These are phyloP conservation scores for Oconnorella tubifera DNA, from an alignment of 2,888 invertebrate species.

Conservation along the genomic window DNA sequence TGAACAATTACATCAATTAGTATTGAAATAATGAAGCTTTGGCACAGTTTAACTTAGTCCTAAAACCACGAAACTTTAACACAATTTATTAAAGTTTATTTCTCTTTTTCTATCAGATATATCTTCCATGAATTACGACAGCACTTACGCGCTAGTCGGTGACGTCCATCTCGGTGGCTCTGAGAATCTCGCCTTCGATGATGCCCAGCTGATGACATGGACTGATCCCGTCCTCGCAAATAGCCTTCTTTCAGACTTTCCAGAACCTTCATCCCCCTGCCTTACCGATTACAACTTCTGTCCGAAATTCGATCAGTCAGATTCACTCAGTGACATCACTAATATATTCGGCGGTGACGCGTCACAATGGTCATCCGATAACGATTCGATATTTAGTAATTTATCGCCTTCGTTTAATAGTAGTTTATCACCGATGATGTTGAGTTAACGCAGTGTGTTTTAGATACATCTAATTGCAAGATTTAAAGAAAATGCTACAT, in stretches of 20 bases:
- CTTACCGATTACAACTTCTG: conserved; percentile 4
- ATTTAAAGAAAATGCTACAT: too few species aligned
- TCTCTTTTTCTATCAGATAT: too few species aligned
- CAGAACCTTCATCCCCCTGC: conserved; percentile 5
- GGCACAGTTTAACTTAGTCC: too few species aligned
- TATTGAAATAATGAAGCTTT: too few species aligned
- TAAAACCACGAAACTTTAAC: too few species aligned
- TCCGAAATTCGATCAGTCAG: conserved; percentile 10
- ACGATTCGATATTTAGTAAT: conserved; percentile 13
- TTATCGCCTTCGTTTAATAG: conserved; percentile 4
- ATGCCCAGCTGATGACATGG: background rate
- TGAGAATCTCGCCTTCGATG: background rate
- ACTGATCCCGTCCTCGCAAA: conserved; percentile 13
- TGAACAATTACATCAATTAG: too few species aligned
- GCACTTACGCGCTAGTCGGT: too few species aligned
- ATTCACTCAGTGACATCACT: background rate
- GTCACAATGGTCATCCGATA: conserved; percentile 5
- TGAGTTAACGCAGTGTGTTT: too few species aligned
- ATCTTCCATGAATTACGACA: too few species aligned
- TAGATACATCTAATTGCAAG: too few species aligned
- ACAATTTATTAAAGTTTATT: too few species aligned
- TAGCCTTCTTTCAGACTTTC: background rate
- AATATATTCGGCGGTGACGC: conserved; percentile 7
- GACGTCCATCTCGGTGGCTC: background rate
- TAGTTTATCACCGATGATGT: too few species aligned